These are phyloP conservation scores for Pardalotus punctatus DNA, from an alignment of 2,113 vertebrate species.

Conservation along the genomic window DNA sequence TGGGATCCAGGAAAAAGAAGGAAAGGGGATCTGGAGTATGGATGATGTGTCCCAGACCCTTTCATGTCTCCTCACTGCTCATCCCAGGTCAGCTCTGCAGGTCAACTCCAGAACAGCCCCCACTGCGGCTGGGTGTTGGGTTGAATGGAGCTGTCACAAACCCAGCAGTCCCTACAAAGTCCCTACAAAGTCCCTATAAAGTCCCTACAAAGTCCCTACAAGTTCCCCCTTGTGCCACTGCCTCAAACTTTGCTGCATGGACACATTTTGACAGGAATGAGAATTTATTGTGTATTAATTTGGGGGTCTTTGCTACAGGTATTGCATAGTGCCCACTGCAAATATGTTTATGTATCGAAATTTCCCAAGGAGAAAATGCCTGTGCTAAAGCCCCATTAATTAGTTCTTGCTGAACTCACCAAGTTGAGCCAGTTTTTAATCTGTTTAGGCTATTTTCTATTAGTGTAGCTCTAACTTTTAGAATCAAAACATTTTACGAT, in stretches of 20 bases:
- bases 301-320: not conserved
- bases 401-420: not conserved
- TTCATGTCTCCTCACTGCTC: accelerated
- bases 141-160: not conserved
- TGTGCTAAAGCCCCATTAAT: not conserved
- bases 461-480: slow-evolving; percentile 5
- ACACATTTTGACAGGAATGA: not conserved
- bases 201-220: accelerated
- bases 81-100: not conserved
- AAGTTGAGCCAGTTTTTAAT: not conserved
- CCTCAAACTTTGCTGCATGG: not conserved
- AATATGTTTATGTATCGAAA: not conserved
- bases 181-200: not conserved
- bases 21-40: not conserved
- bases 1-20: not conserved
- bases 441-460: not conserved
- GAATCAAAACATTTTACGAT: not conserved
- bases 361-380: not conserved
- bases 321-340: not conserved
- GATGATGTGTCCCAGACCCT: not conserved
- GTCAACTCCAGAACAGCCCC: not conserved
- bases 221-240: not conserved
- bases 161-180: not conserved
- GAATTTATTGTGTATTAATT: not conserved
- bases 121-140: not conserved